Conservation (phyloP, 2,113 vertebrate genomes). For the Xiphias gladius region DNA sequence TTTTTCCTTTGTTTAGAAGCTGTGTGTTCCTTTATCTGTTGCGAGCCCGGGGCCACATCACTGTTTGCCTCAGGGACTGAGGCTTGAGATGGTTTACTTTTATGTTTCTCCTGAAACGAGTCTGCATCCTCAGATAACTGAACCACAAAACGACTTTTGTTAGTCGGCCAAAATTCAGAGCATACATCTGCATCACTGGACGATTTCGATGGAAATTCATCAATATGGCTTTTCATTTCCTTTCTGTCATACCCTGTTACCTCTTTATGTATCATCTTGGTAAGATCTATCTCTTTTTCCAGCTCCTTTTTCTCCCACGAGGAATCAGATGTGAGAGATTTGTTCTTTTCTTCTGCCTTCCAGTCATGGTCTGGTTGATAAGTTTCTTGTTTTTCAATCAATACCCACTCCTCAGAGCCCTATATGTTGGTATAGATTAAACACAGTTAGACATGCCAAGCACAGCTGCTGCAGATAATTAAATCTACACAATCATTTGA, state of each 20-base stretch:
- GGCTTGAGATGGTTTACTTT: slow-evolving; percentile 54
- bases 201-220: slow-evolving; percentile 73
- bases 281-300: slow-evolving; percentile 73
- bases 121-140: slow-evolving; percentile 68
- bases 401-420: slow-evolving; percentile 99
- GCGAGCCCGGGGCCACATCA: slow-evolving; percentile 27
- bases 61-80: slow-evolving; percentile 53
- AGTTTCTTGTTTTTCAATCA: slow-evolving; percentile 95
- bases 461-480: slow-evolving; percentile 52
- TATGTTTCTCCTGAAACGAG: slow-evolving; percentile 63
- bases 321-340: slow-evolving; percentile 70
- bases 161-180: slow-evolving; percentile 48
- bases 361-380: slow-evolving; percentile 88
- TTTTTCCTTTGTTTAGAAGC: slow-evolving; percentile 75
- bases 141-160: slow-evolving; percentile 67
- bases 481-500: slow-evolving; percentile 48
- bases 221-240: slow-evolving; percentile 80
- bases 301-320: slow-evolving; percentile 78
- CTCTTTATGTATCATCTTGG: slow-evolving; percentile 82
- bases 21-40: slow-evolving; percentile 53
- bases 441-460: slow-evolving; percentile 90
- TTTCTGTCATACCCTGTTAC: slow-evolving; percentile 77
- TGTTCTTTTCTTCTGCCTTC: slow-evolving; percentile 80
- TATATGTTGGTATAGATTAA: slow-evolving; percentile 97
- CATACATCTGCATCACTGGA: slow-evolving; percentile 57